These are phyloP conservation scores for Sceloporus undulatus DNA, from an alignment of 2,113 vertebrate species.

Conservation along the genomic window DNA sequence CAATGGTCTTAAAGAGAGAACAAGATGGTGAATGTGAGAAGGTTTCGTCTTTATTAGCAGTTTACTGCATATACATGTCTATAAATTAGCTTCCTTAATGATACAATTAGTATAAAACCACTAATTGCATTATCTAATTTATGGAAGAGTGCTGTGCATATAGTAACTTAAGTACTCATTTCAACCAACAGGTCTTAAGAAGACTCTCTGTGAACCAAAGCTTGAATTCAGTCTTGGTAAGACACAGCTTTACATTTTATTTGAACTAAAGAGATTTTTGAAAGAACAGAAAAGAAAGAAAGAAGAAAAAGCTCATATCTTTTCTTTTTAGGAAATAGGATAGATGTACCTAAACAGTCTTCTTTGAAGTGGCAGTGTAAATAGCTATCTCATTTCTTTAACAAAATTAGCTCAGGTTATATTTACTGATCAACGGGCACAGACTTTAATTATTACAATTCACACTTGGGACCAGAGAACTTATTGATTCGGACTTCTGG, in stretches of 20 bases:
- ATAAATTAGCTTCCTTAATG: neutral
- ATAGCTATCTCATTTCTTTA: neutral
- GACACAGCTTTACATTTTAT: constrained; percentile 48
- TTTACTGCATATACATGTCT: neutral
- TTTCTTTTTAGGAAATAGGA: neutral
- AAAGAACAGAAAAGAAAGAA: neutral
- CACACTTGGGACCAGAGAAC: neutral
- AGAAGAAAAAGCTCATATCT: neutral
- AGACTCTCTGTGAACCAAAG: constrained; percentile 78
- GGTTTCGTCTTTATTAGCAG: neutral
- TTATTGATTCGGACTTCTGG: neutral
- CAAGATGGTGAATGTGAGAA: neutral
- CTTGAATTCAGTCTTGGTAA: constrained; percentile 87
- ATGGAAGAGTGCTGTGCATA: neutral
- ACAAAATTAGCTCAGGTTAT: neutral
- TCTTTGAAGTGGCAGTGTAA: neutral
- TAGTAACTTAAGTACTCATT: constrained; percentile 25
- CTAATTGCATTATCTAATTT: neutral
- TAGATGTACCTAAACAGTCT: neutral
- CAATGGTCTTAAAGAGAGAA: neutral
- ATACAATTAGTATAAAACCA: neutral
- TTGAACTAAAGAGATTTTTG: constrained; percentile 2
- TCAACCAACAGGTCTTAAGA: constrained; percentile 78
- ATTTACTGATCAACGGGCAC: constrained; percentile 5
- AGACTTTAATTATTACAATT: neutral